Base-by-base conservation (phyloP, 2,113 vertebrate genomes). In the Megaceryle torquata region DNA sequence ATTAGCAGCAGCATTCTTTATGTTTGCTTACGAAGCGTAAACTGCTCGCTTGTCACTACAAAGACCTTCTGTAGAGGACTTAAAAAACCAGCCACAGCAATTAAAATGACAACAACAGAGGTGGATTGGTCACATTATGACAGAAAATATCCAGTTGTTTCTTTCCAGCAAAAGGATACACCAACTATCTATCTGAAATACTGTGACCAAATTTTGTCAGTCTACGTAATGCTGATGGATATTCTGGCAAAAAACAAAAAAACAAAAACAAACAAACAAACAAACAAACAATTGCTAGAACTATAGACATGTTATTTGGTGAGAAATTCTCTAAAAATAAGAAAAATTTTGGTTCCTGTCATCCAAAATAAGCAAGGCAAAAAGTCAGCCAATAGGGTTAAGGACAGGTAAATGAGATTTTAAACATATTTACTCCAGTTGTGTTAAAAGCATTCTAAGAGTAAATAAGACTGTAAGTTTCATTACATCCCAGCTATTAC, bases 91-190 rank as follows among this genome's bases (percentile, higher is more conserved):
- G 76, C 92, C 93, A 82, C 88, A 89, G 94, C 90, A 96, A 97
- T 97, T 97, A 95, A 95, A 96, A 94, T 96, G 88, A 95, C 91
- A 87, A 95, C 94, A 92, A 88, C 94, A 89, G 95, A 97, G 95
- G 94, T 97, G 96, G 82, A 93, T 11, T 91, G 93, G 94, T 89
- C 95, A 95, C 91, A 51, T 88, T 72, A 41, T 16, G 74, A 59
- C 81, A 91, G 77, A 94, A 91, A 94, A 96, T 70, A 74, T 48
- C 90, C 95, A 97, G 93, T 93, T 96, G 93, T 95, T 94, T 85
- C 46, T n/a, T 57, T 61, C 65, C 77, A 90, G 75, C 39, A 68
- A 31, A 50, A 86, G 60, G 82, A 68, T 35, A 37, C 26, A 70
- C 31, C 46, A 61, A 46, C 26, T 22, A 22, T 6, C 7, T 20